phyloP scores from a whole-genome alignment of 2,797 vertebrate species.

The Cetoscarus ocellatus region DNA sequence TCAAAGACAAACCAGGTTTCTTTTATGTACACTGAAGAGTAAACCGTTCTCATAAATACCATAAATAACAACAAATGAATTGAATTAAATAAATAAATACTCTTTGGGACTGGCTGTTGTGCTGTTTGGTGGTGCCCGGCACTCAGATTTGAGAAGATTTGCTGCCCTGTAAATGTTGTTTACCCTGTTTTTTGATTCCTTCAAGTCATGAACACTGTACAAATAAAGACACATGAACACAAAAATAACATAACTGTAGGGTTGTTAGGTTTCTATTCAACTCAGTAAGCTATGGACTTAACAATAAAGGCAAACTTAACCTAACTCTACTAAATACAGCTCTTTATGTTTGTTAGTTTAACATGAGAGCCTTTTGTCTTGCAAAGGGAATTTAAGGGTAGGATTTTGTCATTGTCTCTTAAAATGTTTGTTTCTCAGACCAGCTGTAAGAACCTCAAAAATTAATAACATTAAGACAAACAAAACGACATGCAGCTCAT shows the following conservation, averaged over 20 bases:
- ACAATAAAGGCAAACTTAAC: conserved; percentile 10
- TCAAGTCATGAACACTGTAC: conserved; percentile 55
- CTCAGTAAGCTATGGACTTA: conserved; percentile 17
- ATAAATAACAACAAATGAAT: conserved; percentile 83
- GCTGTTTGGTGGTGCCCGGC: conserved; percentile 77
- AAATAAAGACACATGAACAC: conserved; percentile 22
- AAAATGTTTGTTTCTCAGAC: conserved; percentile 56
- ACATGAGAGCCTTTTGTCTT: not conserved
- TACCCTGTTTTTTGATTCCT: conserved; percentile 55
- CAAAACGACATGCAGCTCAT: not conserved
- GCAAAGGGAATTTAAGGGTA: no score
- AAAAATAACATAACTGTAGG: not conserved
- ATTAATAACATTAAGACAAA: not conserved
- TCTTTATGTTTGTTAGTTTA: no score
- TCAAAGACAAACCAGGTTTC: conserved; percentile 61
- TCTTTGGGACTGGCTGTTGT: conserved; percentile 46
- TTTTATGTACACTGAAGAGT: conserved; percentile 58
- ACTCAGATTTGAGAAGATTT: conserved; percentile 48
- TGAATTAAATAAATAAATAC: conserved; percentile 88
- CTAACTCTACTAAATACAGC: conserved; percentile 30
- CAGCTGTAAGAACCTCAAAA: conserved; percentile 65
- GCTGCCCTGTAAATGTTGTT: conserved; percentile 37
- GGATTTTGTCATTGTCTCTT: no score
- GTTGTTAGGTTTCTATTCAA: not conserved
- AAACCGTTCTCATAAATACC: conserved; percentile 79